Evolutionary conservation across 2,797 vertebrate species (phyloP).

Genomic region (Propithecus deckenii): DNA sequence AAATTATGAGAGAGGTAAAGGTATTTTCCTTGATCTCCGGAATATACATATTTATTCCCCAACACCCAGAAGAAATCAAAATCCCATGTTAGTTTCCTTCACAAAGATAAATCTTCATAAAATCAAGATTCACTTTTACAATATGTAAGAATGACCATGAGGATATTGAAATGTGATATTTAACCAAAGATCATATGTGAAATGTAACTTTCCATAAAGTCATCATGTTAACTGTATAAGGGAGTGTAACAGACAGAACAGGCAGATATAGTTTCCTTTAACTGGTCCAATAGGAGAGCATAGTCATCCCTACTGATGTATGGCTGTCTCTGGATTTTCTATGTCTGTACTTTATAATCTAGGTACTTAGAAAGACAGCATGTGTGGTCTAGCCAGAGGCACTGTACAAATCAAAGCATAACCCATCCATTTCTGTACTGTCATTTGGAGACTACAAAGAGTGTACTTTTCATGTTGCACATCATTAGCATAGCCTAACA

Average conservation of each 20-base stretch:
- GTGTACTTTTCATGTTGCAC: neutral
- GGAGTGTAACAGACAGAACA: neutral
- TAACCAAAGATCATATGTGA: neutral
- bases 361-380: neutral
- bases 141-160: neutral
- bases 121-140: neutral
- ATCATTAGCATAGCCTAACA: neutral
- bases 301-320: neutral
- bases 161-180: neutral
- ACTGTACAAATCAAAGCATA: conserved; percentile 15
- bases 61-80: neutral
- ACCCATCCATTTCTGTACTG: neutral
- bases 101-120: neutral
- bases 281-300: neutral
- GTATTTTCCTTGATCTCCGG: neutral
- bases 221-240: neutral
- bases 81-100: neutral
- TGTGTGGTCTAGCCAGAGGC: neutral
- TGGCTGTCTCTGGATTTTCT: conserved; percentile 15
- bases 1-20: neutral
- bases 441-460: conserved; percentile 5
- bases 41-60: neutral
- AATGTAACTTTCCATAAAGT: neutral
- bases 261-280: conserved; percentile 3
- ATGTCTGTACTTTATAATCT: conserved; percentile 21